These are phyloP conservation scores for Saturnia pavonia DNA, from an alignment of 2,888 invertebrate genomes.

Conservation along the genomic window DNA sequence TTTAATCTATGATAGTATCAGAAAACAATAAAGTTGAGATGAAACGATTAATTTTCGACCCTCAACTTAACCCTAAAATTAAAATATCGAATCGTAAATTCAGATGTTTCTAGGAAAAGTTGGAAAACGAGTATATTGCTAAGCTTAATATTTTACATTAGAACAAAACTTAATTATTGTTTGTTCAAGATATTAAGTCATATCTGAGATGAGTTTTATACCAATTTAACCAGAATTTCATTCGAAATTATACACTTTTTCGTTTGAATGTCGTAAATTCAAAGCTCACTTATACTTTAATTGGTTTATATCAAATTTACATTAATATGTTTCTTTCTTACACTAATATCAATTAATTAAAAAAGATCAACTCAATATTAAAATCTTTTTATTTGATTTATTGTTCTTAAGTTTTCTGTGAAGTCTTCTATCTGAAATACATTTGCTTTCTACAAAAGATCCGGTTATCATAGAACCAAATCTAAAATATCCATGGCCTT, in stretches of 20 bases:
- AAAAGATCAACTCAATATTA: no score
- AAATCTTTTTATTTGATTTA: no score
- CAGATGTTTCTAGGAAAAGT: not conserved
- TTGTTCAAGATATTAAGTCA: not conserved
- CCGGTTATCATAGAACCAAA: not conserved
- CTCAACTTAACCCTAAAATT: slow-evolving; percentile 1
- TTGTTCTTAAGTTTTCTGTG: no score
- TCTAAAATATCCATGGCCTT: not conserved
- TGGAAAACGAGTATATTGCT: not conserved
- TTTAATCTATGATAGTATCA: slow-evolving; percentile 5
- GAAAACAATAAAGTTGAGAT: slow-evolving; percentile 14
- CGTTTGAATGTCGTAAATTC: no score
- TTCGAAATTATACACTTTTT: no score
- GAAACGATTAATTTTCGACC: slow-evolving; percentile 18
- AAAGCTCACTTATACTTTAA: no score
- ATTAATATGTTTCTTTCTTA: no score
- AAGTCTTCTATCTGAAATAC: no score
- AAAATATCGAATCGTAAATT: slow-evolving; percentile 17
- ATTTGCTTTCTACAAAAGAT: not conserved
- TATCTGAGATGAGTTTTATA: not conserved
- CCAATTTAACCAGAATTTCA: not conserved
- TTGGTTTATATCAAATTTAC: no score
- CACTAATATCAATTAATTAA: no score
- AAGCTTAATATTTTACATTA: not conserved
- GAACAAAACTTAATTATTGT: not conserved